Evolutionary conservation across 2,113 vertebrate genomes (phyloP).

Genomic region (Geococcyx californianus): DNA sequence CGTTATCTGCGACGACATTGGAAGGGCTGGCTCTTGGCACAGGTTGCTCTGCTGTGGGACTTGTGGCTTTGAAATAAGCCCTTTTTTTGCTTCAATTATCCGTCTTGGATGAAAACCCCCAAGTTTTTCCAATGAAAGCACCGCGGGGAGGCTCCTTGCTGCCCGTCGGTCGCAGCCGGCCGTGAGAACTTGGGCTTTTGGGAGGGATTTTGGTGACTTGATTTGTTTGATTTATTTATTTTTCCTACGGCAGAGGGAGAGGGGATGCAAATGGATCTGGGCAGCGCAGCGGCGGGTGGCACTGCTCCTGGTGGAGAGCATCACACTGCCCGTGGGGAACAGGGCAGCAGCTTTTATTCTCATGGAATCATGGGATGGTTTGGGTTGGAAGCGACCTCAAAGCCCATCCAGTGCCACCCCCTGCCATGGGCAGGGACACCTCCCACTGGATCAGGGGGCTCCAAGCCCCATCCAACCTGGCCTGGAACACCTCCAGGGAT

Average conservation of each 20-base stretch:
- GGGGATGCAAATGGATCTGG: neutral
- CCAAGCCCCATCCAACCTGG: no score
- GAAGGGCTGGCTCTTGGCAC: neutral
- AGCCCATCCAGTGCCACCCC: no score
- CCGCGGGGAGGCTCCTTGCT: neutral
- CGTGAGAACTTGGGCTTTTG: neutral
- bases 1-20: neutral
- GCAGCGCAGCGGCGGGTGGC: neutral
- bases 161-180: neutral
- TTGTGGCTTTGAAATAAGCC: neutral
- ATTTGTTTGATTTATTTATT: neutral
- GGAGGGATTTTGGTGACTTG: neutral
- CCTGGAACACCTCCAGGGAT: no score
- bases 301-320: neutral
- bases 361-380: no score
- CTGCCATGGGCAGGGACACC: no score
- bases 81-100: rapidly evolving
- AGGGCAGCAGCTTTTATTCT: neutral
- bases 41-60: neutral
- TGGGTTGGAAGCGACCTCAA: no score
- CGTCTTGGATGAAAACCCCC: neutral
- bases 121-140: neutral
- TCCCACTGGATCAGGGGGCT: no score
- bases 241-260: neutral
- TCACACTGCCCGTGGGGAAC: rapidly evolving